These are phyloP conservation scores for Drosophila longiperda DNA, from an alignment of 2,888 invertebrate genomes.

Conservation along the genomic window DNA sequence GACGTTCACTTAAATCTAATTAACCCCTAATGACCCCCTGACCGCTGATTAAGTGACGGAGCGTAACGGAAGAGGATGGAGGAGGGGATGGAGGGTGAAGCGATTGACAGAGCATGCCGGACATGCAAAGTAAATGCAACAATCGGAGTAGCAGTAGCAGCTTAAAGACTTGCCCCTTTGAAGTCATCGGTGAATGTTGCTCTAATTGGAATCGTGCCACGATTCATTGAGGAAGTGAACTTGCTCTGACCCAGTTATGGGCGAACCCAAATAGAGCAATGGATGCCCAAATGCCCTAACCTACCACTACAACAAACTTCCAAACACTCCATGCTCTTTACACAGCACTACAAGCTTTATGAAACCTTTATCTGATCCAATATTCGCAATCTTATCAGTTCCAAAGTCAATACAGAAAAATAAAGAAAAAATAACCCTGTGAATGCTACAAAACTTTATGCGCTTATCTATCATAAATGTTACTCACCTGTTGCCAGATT, in stretches of 20 bases:
- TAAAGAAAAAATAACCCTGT: slow-evolving; percentile 18
- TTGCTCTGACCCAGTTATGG: slow-evolving; percentile 72
- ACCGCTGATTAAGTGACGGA: slow-evolving; percentile 74
- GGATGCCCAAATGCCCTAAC: slow-evolving; percentile 74
- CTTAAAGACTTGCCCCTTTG: slow-evolving; percentile 47
- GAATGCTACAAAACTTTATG: slow-evolving; percentile 35
- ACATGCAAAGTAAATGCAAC: slow-evolving; percentile 74
- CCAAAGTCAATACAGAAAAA: slow-evolving; percentile 57
- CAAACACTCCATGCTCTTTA: not conserved
- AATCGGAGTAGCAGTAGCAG: not conserved
- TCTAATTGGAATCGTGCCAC: slow-evolving; percentile 55
- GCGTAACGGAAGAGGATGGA: slow-evolving; percentile 10
- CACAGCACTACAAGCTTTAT: not conserved
- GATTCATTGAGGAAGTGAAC: slow-evolving; percentile 69
- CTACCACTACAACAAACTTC: slow-evolving; percentile 55
- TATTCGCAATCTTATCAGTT: slow-evolving; percentile 67
- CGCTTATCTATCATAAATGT: slow-evolving; percentile 62
- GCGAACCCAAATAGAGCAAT: slow-evolving; percentile 23
- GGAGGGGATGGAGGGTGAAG: not conserved
- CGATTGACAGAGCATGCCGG: slow-evolving; percentile 27
- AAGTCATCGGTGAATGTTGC: slow-evolving; percentile 46
- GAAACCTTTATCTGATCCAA: slow-evolving; percentile 31
- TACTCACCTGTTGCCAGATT: slow-evolving; percentile 70
- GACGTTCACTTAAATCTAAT: slow-evolving; percentile 81
- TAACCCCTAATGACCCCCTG: slow-evolving; percentile 80